Base-by-base conservation (phyloP, 2,888 invertebrate genomes). In the Ectropis crepuscularia region DNA sequence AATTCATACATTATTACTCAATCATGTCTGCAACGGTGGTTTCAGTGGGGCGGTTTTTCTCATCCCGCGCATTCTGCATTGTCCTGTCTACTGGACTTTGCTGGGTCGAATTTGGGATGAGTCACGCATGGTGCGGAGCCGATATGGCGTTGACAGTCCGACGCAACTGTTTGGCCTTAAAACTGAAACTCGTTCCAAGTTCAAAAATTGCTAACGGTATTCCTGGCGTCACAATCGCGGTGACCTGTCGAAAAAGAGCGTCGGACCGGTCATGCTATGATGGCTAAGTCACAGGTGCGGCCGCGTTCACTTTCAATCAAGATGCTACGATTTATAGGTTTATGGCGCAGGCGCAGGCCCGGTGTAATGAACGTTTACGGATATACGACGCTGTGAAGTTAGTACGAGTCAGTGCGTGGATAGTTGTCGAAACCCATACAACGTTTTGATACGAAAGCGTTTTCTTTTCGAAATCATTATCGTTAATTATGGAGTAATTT, bases 1-100 rank as follows among this genome's bases (percentile, higher is more conserved):
- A 91, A 90, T 91, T 90, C 90, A 89, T 89, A 80, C 79, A 86
- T 86, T 89, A 90, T 89, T 92, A 89, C 91, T 90, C 85, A 91
- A 92, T 90, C 87, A 85, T 83, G 81, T 78, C 74, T 77, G 81
- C 83, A 87, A 87, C 86, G 87, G 88, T 86, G 81, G 74, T 84
- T 86, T 81, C 83, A 85, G 83, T 74, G 74, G 73, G 74, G 71
- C 76, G 71, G 75, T 85, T 87, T 85, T 85, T 81, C 74, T 71
- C 62, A 65, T 77, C 76, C 81, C 81, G 78, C 66, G 43, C 65
- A 68, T 86, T 88, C 86, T 70, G 84, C 81, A 88, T 88, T 89
- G 89, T 88, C 82, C 85, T 86, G 88, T 87, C 87, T 68, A 68
- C 78, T 53, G 48, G 51, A 28, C 16, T 65, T 42, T 62, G 59